Conservation (phyloP, 1,140 invertebrate species). For the Drosophila orosa region DNA sequence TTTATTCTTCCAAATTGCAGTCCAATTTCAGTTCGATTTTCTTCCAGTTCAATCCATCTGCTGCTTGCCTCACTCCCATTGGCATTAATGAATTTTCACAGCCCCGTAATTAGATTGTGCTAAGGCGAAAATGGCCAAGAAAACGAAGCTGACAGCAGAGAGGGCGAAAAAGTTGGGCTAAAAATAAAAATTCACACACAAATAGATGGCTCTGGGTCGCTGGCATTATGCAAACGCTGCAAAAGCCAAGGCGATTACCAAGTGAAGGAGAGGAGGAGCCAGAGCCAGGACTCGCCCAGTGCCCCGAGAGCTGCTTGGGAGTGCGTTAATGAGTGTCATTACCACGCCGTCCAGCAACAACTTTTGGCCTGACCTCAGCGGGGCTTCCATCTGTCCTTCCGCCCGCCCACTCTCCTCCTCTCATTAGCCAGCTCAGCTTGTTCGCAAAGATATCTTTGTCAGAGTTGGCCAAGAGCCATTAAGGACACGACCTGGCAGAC, state of each 20-base stretch:
- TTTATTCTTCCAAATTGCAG: no score
- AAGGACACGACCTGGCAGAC: slow-evolving; percentile 46
- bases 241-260: slow-evolving; percentile 74
- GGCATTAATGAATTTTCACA: slow-evolving; percentile 73
- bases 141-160: slow-evolving; percentile 4
- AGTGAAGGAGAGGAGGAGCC: not conserved
- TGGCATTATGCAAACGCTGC: slow-evolving; percentile 71
- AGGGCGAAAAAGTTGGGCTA: slow-evolving; percentile 40
- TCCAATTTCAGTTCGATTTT: slow-evolving; percentile 1
- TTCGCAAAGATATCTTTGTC: slow-evolving; percentile 39
- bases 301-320: slow-evolving; percentile 27
- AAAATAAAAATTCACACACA: slow-evolving; percentile 66
- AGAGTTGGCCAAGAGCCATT: slow-evolving; percentile 54
- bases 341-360: slow-evolving; percentile 60
- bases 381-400: slow-evolving; percentile 14
- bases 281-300: slow-evolving; percentile 6
- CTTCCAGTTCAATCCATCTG: not conserved
- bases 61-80: slow-evolving; percentile 5
- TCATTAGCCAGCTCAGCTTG: slow-evolving; percentile 28
- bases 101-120: slow-evolving; percentile 72
- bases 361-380: slow-evolving; percentile 53
- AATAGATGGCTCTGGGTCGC: slow-evolving; percentile 45
- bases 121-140: slow-evolving; percentile 49
- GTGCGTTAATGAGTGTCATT: slow-evolving; percentile 78
- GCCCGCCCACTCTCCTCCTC: slow-evolving; percentile 16